phyloP scores from a whole-genome alignment of 2,797 vertebrate genomes.

The Protonibea diacanthus region DNA sequence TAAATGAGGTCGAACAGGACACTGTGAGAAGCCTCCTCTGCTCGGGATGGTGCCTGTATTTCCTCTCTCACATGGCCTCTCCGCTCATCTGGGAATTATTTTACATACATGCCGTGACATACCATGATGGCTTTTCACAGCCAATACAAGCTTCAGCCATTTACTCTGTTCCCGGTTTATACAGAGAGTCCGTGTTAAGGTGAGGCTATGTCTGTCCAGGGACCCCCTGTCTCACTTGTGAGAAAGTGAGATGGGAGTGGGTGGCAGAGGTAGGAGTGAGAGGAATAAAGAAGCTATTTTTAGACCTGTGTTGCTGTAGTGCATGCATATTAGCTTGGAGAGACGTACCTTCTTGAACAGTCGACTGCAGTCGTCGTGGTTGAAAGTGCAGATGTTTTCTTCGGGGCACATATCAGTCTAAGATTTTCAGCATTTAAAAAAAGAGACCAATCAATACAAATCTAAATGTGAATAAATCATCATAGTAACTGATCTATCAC shows the following conservation, averaged over 20 bases:
- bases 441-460: neutral
- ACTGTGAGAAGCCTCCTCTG: constrained; percentile 4
- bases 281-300: constrained; percentile 82
- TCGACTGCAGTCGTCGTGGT: constrained; percentile 15
- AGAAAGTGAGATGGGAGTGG: constrained; percentile 61
- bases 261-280: constrained; percentile 68
- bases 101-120: constrained; percentile 29
- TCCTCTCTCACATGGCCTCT: constrained; percentile 23
- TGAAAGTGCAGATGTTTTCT: constrained; percentile 10
- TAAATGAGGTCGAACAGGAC: constrained; percentile 21
- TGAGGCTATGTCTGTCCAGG: constrained; percentile 70
- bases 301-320: constrained; percentile 78
- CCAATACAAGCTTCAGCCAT: constrained; percentile 45
- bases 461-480: neutral
- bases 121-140: constrained; percentile 48
- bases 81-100: constrained; percentile 46
- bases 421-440: neutral
- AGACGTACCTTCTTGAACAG: constrained; percentile 46
- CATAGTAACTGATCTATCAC: neutral
- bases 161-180: constrained; percentile 39
- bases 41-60: neutral
- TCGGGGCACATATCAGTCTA: neutral
- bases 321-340: constrained; percentile 62
- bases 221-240: constrained; percentile 79
- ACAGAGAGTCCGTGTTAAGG: constrained; percentile 32